Conservation (phyloP, 2,888 invertebrate species). For the Leptogaster cylindrica region DNA sequence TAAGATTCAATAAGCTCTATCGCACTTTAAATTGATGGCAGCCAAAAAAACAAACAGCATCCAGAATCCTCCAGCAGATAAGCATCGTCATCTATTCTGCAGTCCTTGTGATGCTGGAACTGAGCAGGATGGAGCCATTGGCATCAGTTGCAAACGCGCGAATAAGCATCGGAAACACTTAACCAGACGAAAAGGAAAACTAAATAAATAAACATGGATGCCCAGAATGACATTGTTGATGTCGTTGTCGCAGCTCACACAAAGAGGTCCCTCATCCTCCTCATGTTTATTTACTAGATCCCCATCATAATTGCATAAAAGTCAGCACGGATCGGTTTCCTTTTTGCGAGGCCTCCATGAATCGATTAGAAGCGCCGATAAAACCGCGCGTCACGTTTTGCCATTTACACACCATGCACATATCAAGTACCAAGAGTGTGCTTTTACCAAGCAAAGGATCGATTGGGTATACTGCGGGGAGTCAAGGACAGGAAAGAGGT, state of each 20-base stretch:
- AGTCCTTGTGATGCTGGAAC: too few relatives aligned
- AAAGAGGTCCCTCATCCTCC: neutral
- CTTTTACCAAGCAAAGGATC: too few relatives aligned
- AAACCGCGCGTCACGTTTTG: constrained; percentile 40
- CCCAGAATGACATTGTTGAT: constrained; percentile 1
- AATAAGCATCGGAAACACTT: constrained; percentile 5
- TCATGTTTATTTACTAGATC: constrained; percentile 39
- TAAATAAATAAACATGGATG: neutral
- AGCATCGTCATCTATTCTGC: too few relatives aligned
- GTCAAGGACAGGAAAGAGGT: too few relatives aligned
- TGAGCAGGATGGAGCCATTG: too few relatives aligned
- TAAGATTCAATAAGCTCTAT: too few relatives aligned
- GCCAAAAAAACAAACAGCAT: too few relatives aligned
- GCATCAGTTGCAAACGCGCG: neutral
- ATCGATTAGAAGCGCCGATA: constrained; percentile 42
- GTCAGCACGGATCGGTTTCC: constrained; percentile 13
- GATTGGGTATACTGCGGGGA: too few relatives aligned
- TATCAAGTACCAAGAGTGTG: constrained; percentile 8
- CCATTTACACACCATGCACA: constrained; percentile 41
- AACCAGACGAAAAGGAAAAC: neutral
- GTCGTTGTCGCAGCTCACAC: too few relatives aligned
- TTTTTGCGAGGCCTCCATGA: constrained; percentile 11
- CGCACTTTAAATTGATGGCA: too few relatives aligned
- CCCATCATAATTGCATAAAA: constrained; percentile 40
- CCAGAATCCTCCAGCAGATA: too few relatives aligned